Evolutionary conservation across 2,113 vertebrate species (phyloP).

Genomic region (Hepsetus odoe): DNA sequence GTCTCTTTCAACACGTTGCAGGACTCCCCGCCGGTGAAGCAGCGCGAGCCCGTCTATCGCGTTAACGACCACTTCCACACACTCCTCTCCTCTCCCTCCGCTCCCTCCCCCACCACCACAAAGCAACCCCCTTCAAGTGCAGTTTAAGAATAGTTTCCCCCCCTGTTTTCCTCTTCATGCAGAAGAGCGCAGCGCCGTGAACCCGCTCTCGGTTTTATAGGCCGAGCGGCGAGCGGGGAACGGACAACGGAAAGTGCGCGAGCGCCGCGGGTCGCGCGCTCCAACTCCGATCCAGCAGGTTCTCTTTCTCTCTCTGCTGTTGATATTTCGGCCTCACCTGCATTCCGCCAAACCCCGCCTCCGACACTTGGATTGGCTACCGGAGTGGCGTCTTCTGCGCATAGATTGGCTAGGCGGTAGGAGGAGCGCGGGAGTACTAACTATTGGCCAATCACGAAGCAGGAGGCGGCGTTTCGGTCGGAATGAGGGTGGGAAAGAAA

Average conservation of each 20-base stretch:
- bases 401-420: background rate
- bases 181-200: background rate
- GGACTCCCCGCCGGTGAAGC: background rate
- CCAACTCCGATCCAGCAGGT: conserved; percentile 15
- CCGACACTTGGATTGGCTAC: background rate
- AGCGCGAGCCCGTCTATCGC: background rate
- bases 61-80: background rate
- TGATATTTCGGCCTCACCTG: background rate
- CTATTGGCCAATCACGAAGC: background rate
- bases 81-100: background rate
- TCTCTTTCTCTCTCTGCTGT: background rate
- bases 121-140: too few relatives aligned
- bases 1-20: background rate
- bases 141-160: too few relatives aligned
- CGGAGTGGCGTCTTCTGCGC: background rate
- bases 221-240: too few relatives aligned
- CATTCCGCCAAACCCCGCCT: background rate
- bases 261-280: background rate
- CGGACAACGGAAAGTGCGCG: background rate
- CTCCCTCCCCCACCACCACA: too few relatives aligned
- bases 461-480: background rate
- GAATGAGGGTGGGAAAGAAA: background rate
- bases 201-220: too few relatives aligned
- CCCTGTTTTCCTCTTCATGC: background rate
- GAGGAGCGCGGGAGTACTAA: background rate